These are phyloP conservation scores for Hippopotamyrus pictus DNA, from an alignment of 2,797 vertebrate species.

Conservation along the genomic window DNA sequence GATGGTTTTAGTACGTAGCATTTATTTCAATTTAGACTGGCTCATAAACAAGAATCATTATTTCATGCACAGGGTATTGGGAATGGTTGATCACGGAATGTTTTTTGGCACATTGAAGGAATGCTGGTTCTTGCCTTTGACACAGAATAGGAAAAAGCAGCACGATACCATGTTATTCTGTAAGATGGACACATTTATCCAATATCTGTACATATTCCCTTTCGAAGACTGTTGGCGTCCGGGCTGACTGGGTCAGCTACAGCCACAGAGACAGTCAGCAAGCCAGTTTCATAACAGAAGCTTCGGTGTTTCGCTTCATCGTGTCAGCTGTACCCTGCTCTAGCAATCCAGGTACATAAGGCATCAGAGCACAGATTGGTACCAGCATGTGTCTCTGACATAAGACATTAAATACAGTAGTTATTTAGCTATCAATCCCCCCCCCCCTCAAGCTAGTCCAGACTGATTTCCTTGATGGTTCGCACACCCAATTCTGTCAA, in stretches of 20 bases:
- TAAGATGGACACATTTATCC: background rate
- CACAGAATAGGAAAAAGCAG: background rate
- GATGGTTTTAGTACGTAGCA: background rate
- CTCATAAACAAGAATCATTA: background rate
- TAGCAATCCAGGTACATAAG: background rate
- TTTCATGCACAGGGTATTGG: background rate
- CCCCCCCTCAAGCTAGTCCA: background rate
- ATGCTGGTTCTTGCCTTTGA: background rate
- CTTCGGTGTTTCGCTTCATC: background rate
- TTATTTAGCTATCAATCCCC: background rate
- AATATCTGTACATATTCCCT: conserved; percentile 2
- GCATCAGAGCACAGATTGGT: background rate
- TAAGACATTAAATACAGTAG: background rate
- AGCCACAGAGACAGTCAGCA: background rate
- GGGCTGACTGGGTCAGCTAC: background rate
- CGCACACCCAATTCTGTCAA: background rate
- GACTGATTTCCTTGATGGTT: background rate
- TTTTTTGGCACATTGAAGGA: background rate
- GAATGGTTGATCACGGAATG: background rate
- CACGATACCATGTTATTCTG: background rate
- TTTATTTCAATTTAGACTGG: background rate
- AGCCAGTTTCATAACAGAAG: background rate
- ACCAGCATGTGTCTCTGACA: background rate
- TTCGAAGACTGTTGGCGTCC: background rate
- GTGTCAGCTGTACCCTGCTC: background rate